Evolutionary conservation across 2,888 invertebrate species (phyloP).

Genomic region (Ferdinandea cuprea): DNA sequence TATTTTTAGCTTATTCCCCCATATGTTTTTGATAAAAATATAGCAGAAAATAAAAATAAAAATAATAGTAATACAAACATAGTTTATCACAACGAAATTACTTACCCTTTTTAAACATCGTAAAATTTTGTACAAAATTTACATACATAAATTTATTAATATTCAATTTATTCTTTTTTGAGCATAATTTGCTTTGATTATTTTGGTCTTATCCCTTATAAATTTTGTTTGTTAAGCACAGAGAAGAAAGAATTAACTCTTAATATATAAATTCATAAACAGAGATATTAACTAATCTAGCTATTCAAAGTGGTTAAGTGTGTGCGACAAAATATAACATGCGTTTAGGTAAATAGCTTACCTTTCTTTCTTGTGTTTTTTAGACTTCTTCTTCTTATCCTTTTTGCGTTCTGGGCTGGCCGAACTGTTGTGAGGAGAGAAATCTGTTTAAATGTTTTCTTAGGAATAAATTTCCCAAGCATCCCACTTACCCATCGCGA

Average conservation of each 20-base stretch:
- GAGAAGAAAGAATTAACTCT: conserved; percentile 76
- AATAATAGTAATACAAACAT: too few relatives aligned
- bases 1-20: too few relatives aligned
- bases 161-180: conserved; percentile 57
- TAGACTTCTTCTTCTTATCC: conserved; percentile 91
- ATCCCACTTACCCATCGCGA: conserved; percentile 86
- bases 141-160: conserved; percentile 55
- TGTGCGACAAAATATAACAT: not conserved
- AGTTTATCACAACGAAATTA: conserved; percentile 69
- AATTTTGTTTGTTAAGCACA: conserved; percentile 75
- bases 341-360: conserved; percentile 81
- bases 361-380: conserved; percentile 90
- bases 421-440: conserved; percentile 83
- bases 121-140: conserved; percentile 65
- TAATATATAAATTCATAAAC: conserved; percentile 52
- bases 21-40: conserved; percentile 10
- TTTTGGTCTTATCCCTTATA: conserved; percentile 73
- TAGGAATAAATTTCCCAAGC: not conserved
- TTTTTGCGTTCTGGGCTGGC: conserved; percentile 89
- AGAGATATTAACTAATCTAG: conserved; percentile 47
- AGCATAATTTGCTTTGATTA: conserved; percentile 59
- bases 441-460: not conserved
- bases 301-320: conserved; percentile 34
- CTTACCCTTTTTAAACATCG: conserved; percentile 74
- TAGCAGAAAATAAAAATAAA: conserved; percentile 22